Conservation (phyloP, 2,797 vertebrate species). For the Smutsia temminckii region DNA sequence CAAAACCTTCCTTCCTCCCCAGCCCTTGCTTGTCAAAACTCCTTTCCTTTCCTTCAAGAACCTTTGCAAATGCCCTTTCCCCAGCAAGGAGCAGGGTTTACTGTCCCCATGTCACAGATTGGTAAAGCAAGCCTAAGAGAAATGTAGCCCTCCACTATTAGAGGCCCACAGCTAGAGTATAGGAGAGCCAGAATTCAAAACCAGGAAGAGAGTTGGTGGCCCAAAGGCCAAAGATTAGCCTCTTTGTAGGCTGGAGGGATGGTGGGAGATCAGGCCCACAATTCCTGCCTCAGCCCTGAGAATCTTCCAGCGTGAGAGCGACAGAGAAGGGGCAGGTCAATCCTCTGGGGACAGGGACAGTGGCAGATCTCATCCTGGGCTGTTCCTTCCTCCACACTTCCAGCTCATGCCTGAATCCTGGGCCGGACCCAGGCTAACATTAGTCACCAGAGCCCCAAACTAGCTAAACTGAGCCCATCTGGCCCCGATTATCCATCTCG, state of each 20-base stretch:
- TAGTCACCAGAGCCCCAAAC: not conserved
- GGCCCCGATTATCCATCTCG: constrained; percentile 40
- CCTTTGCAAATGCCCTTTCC: not conserved
- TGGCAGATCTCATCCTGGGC: not conserved
- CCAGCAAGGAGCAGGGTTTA: not conserved
- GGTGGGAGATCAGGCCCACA: not conserved
- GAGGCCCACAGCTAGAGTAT: not conserved
- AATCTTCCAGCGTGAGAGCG: not conserved
- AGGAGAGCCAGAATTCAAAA: not conserved
- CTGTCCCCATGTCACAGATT: not conserved
- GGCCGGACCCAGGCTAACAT: not conserved
- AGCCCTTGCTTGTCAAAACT: not conserved
- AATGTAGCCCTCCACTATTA: not conserved
- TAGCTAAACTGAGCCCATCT: not conserved
- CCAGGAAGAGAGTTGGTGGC: rapidly evolving
- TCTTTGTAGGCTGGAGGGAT: not conserved
- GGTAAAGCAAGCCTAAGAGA: not conserved
- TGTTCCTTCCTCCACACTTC: rapidly evolving
- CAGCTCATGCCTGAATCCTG: not conserved
- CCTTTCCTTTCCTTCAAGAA: not conserved
- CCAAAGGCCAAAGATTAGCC: not conserved
- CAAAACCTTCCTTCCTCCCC: not conserved
- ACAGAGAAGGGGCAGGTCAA: not conserved
- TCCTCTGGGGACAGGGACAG: rapidly evolving
- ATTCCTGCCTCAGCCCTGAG: not conserved